Evolutionary conservation across 2,888 invertebrate genomes (phyloP).

Genomic region (Drosophila pseudotalamancana): DNA sequence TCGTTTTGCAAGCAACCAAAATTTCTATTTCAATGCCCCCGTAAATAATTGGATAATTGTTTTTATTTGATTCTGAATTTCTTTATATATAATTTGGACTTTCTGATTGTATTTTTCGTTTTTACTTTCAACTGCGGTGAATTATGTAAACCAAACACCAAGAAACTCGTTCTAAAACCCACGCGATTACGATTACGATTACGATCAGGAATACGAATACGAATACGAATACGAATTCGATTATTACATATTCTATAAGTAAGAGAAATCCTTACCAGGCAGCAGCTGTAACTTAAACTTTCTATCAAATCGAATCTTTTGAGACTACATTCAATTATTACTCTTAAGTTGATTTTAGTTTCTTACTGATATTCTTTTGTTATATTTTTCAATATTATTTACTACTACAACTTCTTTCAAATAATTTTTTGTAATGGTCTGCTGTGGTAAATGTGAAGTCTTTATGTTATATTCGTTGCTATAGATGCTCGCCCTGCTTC

Average conservation of each 20-base stretch:
- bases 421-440: slow-evolving; percentile 84
- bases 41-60: slow-evolving; percentile 26
- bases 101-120: slow-evolving; percentile 13
- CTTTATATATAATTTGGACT: slow-evolving; percentile 40
- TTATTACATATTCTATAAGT: slow-evolving; percentile 33
- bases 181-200: slow-evolving; percentile 15
- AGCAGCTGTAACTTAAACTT: slow-evolving; percentile 42
- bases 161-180: slow-evolving; percentile 31
- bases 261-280: slow-evolving; percentile 40
- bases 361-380: slow-evolving; percentile 11
- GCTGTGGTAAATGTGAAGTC: slow-evolving; percentile 85
- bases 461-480: slow-evolving; percentile 96
- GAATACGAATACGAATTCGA: not conserved
- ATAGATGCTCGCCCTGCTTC: slow-evolving; percentile 95
- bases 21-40: slow-evolving; percentile 37
- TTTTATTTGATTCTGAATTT: slow-evolving; percentile 20
- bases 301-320: slow-evolving; percentile 34
- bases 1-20: slow-evolving; percentile 48
- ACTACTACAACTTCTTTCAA: slow-evolving; percentile 78
- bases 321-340: slow-evolving; percentile 46
- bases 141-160: slow-evolving; percentile 31
- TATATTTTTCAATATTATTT: slow-evolving; percentile 33
- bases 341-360: slow-evolving; percentile 5
- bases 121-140: slow-evolving; percentile 71
- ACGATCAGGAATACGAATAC: not conserved